Evolutionary conservation across 2,888 invertebrate genomes (phyloP).

Genomic region (Tetranychus truncatus): DNA sequence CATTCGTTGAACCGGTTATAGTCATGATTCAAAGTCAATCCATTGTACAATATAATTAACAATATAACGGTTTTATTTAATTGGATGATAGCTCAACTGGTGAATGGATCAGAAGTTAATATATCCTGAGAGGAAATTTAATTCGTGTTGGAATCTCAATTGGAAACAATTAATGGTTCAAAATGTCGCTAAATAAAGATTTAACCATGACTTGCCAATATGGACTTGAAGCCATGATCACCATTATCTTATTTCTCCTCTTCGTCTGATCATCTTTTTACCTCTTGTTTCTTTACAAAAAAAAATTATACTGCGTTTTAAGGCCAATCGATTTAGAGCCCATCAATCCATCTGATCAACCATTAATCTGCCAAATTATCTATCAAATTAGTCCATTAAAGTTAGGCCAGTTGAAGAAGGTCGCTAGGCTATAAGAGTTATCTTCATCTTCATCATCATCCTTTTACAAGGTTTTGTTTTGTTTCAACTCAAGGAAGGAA

Average conservation of each 20-base stretch:
- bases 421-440: background rate
- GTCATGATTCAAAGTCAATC: no score
- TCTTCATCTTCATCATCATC: background rate
- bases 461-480: background rate
- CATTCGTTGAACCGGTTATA: no score
- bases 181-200: no score
- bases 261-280: background rate
- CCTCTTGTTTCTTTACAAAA: background rate
- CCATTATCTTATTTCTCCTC: background rate
- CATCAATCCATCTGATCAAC: background rate
- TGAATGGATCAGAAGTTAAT: no score
- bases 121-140: no score
- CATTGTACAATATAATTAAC: no score
- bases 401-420: background rate
- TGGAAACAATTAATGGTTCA: no score
- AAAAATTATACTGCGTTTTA: background rate
- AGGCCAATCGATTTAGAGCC: background rate
- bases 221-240: background rate
- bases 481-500: background rate
- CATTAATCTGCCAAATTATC: background rate
- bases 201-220: no score
- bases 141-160: no score
- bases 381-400: background rate
- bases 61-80: no score
- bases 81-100: no score